These are phyloP conservation scores for Rattus norvegicus DNA, from an alignment of 2,113 vertebrate genomes.

Conservation along the genomic window DNA sequence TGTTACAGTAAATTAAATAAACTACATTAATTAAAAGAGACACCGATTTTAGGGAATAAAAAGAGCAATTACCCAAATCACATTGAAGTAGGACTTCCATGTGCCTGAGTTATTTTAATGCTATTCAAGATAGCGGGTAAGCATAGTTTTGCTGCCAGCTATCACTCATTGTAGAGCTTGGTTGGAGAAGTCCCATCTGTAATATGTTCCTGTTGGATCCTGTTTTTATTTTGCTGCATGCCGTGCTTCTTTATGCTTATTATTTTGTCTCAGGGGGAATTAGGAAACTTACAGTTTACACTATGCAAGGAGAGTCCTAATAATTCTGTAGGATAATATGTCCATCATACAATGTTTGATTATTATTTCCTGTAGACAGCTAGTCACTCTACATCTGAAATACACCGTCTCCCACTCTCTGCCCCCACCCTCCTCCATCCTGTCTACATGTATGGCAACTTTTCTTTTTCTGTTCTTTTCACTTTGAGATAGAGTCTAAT, in stretches of 20 bases:
- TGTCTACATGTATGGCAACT: not conserved
- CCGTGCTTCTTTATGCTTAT: not conserved
- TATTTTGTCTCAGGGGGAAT: not conserved
- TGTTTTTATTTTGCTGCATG: not conserved
- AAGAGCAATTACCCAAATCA: constrained; percentile 33
- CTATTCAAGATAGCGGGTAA: not conserved
- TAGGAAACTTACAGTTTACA: not conserved
- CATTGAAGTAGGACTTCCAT: not conserved
- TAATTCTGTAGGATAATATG: not conserved
- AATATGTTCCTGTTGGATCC: not conserved
- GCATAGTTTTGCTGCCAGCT: not conserved
- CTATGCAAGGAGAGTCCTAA: not conserved
- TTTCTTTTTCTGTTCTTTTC: not conserved
- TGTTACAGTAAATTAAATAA: not conserved
- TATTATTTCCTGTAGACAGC: not conserved
- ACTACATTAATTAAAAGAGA: not conserved
- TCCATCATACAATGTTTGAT: not conserved
- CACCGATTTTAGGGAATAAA: not conserved
- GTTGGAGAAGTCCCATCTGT: not conserved
- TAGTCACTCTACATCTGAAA: not conserved
- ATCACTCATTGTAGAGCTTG: not conserved
- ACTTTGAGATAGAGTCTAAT: not conserved
- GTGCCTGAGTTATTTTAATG: constrained; percentile 11
- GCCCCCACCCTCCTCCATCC: not conserved
- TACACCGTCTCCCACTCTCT: not conserved